Conservation (phyloP, 2,113 vertebrate genomes). For the Tetrao urogallus region DNA sequence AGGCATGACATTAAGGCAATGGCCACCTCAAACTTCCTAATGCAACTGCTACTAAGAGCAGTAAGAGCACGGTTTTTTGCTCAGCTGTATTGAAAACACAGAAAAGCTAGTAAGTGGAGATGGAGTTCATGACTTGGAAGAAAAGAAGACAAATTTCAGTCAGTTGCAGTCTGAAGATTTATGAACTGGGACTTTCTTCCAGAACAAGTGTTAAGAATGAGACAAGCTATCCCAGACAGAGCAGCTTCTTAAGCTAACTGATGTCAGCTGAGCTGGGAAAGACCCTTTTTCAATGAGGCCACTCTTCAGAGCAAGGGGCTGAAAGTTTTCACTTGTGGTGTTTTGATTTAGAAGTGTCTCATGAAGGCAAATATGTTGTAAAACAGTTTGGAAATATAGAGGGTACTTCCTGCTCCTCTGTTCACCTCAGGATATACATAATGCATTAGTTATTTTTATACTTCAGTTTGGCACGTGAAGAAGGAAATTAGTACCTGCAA, state of each 20-base stretch:
- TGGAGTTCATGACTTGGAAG: neutral
- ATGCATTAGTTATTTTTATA: neutral
- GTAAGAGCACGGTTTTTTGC: neutral
- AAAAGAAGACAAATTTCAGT: neutral
- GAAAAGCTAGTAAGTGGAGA: neutral
- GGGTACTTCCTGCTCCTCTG: neutral
- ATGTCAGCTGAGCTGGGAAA: neutral
- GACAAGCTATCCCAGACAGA: neutral
- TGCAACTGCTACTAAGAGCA: neutral
- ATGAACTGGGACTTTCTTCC: neutral
- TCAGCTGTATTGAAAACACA: neutral
- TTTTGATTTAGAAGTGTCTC: neutral
- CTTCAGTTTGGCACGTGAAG: neutral
- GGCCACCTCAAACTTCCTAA: neutral
- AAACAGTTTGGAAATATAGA: neutral
- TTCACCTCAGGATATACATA: neutral
- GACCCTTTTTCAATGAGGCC: neutral
- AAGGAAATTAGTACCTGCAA: neutral
- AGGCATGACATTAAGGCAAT: neutral
- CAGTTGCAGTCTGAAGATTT: neutral
- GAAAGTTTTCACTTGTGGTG: neutral
- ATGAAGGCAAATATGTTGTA: neutral
- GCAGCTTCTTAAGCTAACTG: neutral
- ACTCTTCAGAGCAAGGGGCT: neutral
- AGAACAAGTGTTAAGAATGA: neutral